Evolutionary conservation across 2,888 invertebrate species (phyloP).

Genomic region (Gymnocheta viridis): DNA sequence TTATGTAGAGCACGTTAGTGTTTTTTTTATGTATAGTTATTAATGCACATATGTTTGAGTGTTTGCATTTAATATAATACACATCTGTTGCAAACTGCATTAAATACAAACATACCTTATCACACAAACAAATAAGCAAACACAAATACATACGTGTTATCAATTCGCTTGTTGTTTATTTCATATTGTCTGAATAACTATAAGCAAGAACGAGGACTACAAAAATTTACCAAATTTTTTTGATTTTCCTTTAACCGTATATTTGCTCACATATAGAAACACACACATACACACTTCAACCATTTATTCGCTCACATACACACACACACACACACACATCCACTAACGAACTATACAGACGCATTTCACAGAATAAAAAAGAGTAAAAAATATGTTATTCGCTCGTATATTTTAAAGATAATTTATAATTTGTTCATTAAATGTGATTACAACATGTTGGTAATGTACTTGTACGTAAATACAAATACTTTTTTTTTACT

Average conservation of each 20-base stretch:
- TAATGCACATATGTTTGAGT: neutral
- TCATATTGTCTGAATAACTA: conserved; percentile 18
- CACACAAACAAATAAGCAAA: neutral
- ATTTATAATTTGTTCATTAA: conserved; percentile 68
- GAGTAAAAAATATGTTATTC: conserved; percentile 20
- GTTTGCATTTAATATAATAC: conserved; percentile 7
- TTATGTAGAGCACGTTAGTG: neutral
- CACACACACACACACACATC: neutral
- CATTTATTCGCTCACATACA: neutral
- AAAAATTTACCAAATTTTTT: conserved; percentile 5
- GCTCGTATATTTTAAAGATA: conserved; percentile 49
- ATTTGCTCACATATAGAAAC: too few relatives aligned
- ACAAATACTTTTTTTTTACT: neutral
- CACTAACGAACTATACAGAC: neutral
- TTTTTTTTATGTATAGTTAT: neutral
- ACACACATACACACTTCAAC: neutral
- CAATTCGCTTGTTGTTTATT: conserved; percentile 36
- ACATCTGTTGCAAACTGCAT: conserved; percentile 48
- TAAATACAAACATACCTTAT: neutral
- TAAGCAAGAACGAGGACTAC: neutral
- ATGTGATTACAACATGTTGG: conserved; percentile 55
- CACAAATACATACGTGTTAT: conserved; percentile 11
- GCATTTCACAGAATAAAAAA: neutral
- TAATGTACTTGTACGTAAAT: neutral
- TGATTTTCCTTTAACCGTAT: conserved; percentile 31